Evolutionary conservation across 2,888 invertebrate genomes (phyloP), one percentile per base, ranked within the genome.

Genomic region (Lathronympha strigana): DNA sequence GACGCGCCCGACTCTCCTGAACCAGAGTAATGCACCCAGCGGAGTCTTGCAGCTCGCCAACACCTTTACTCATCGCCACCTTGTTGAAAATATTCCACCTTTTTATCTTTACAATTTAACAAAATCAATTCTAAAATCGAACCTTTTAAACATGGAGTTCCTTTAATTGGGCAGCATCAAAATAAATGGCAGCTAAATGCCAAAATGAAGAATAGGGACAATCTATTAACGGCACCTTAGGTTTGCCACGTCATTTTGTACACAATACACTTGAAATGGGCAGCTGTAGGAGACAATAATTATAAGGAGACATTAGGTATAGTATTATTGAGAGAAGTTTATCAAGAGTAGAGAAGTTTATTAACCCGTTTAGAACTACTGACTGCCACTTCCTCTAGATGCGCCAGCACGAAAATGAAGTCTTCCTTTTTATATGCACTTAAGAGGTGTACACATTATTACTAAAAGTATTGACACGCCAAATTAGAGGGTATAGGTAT

Each of bases 1-100:
- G 92, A 92, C 85, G 88, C 86, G 76, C 87, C 91, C 64, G 91
- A 92, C 80, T 92, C 92, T 72, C 91, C 92, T 69, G 92, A 92
- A 76, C 91, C 92, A 11, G 92, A 92, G 82, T 92, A 89, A 82
- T 67, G 23, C 40, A 66, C 51, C 49, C 57, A 33, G 55, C 50
- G 63, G 66, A 69, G 67, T 40, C 75, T 66, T 73, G 58, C 68
- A 69, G 71, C 61, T 43, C 72, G 67, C 76, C 66, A 67, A 55
- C 71, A 58, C 63, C 68, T 61, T n/a, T n/a, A n/a, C 64, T 43
- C 21, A 13, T 17, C 49, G 38, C 19, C 4, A 51, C 19, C 11
- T 31, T 31, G 17, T 17, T 13, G 17, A 49, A 25, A 17, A 50
- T 50, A 50, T 31, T 31, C 50, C 50, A 19, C 19, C 3, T 43